A percentile compares a stretch with the other conserved stretches of the same genome.
Conservation (phyloP, 2,888 invertebrate genomes). For the Caenorhabditis doughertyi region DNA sequence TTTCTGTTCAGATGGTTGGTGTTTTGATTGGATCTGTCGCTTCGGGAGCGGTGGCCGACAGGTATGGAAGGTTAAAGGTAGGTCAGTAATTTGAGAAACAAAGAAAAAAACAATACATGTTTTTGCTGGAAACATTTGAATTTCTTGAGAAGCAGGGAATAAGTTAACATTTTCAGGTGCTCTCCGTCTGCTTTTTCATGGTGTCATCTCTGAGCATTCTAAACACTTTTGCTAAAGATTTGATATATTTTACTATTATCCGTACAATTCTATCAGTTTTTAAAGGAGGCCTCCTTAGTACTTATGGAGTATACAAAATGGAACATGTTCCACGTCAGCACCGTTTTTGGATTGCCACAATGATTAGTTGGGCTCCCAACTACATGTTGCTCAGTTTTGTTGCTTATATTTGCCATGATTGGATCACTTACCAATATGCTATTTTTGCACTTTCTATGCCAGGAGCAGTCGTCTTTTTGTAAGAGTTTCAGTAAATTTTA, state of each 20-base stretch:
- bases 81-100: background rate
- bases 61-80: slow-evolving; percentile 67
- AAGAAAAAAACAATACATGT: slow-evolving; percentile 2
- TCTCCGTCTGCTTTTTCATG: slow-evolving; percentile 63
- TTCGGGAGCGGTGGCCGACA: slow-evolving; percentile 65
- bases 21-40: slow-evolving; percentile 67
- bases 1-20: slow-evolving; percentile 80
- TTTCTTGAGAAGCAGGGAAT: too few species aligned
- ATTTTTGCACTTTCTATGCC: slow-evolving; percentile 74
- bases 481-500: slow-evolving; percentile 1
- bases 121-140: too few species aligned
- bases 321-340: slow-evolving; percentile 80
- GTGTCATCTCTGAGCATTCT: slow-evolving; percentile 54
- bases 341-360: slow-evolving; percentile 78
- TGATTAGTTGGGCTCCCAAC: slow-evolving; percentile 80
- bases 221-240: slow-evolving; percentile 35
- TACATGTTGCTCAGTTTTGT: slow-evolving; percentile 76
- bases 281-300: slow-evolving; percentile 79
- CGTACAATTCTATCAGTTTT: slow-evolving; percentile 78
- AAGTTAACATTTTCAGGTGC: slow-evolving; percentile 58
- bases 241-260: slow-evolving; percentile 74
- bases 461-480: slow-evolving; percentile 74
- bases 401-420: slow-evolving; percentile 74
- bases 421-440: slow-evolving; percentile 75
- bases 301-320: slow-evolving; percentile 75